Percentiles rank a stretch among this genome's conserved stretches.
Conservation (phyloP, 2,797 vertebrate species). For the Vipera ursinii region DNA sequence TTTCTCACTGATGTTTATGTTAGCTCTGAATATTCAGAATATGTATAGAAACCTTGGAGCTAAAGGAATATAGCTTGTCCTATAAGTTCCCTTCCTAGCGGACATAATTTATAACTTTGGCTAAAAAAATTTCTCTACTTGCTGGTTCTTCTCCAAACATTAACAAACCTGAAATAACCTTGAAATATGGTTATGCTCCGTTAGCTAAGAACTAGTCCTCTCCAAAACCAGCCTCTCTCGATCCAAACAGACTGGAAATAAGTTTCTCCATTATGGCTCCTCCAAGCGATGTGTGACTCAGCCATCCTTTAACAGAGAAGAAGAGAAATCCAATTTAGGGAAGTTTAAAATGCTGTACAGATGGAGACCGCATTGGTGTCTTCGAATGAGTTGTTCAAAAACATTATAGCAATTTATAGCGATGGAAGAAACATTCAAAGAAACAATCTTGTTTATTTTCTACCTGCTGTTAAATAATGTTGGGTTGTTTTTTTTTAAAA, state of each 20-base stretch:
- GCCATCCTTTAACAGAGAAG: neutral
- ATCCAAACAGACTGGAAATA: neutral
- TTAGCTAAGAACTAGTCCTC: neutral
- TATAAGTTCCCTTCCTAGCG: neutral
- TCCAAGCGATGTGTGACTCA: neutral
- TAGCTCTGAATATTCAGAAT: neutral
- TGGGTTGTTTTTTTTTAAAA: neutral
- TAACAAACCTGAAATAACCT: neutral
- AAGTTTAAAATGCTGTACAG: constrained; percentile 14
- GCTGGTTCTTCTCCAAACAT: neutral
- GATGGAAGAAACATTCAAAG: neutral
- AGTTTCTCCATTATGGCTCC: neutral
- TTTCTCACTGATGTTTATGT: neutral
- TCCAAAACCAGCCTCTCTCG: neutral
- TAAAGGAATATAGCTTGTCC: neutral
- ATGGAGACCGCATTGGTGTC: neutral
- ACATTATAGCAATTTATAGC: constrained; percentile 1
- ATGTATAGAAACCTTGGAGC: neutral
- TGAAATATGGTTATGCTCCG: rapidly evolving
- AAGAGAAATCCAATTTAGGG: neutral
- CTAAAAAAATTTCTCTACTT: rapidly evolving
- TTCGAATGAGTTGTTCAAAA: neutral
- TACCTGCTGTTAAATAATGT: constrained; percentile 20
- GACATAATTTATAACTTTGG: neutral
- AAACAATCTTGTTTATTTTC: neutral